Evolutionary conservation across 2,888 invertebrate species (phyloP).

Genomic region (Scaptomyza polygonia): DNA sequence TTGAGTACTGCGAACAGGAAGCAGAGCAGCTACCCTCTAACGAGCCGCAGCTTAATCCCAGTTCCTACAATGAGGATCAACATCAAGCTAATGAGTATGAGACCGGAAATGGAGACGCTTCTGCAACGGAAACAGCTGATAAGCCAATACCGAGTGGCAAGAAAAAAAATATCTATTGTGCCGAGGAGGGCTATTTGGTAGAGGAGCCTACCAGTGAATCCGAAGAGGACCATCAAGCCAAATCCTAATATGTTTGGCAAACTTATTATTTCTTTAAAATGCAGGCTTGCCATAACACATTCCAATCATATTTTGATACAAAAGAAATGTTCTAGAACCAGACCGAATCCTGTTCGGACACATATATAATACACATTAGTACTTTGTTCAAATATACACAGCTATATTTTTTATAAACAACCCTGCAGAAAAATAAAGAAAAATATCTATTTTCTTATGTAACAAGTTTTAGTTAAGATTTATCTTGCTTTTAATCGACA

Average conservation of each 20-base stretch:
- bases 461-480: too few species aligned
- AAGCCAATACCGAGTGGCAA: background rate
- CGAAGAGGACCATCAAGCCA: conserved; percentile 41
- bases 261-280: background rate
- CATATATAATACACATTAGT: background rate
- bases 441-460: background rate
- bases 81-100: conserved; percentile 4
- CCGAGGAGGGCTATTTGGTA: conserved; percentile 75
- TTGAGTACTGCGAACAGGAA: conserved; percentile 7
- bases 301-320: background rate
- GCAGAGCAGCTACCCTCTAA: conserved; percentile 3
- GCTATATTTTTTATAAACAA: conserved; percentile 30
- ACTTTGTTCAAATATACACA: background rate
- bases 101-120: background rate
- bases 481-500: too few species aligned
- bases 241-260: conserved; percentile 4
- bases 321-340: background rate
- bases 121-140: background rate
- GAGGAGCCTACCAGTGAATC: conserved; percentile 78
- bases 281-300: conserved; percentile 10
- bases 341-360: conserved; percentile 10
- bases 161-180: conserved; percentile 55
- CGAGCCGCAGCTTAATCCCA: background rate
- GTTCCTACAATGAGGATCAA: conserved; percentile 6
- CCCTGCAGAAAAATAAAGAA: conserved; percentile 25